Evolutionary conservation across 2,888 invertebrate species (phyloP), one percentile per base, ranked within the genome.

Genomic region (Scotopteryx bipunctaria): DNA sequence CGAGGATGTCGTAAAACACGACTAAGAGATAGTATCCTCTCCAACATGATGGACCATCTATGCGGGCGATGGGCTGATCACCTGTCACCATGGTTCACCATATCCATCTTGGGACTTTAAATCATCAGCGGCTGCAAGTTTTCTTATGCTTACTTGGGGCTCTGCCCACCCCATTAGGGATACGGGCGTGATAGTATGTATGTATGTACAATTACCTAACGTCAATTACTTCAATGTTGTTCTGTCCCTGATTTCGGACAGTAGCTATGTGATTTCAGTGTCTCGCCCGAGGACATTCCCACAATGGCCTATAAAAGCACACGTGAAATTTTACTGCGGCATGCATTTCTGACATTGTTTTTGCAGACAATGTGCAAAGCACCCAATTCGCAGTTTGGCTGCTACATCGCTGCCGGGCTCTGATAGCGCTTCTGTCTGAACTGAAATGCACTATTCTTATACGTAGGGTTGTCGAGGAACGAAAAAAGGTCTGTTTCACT

Each of bases 361-460:
- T 55, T 50, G 45, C 38, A 42, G 46, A 31, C 45, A 45, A 29
- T 59, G 42, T 27, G 40, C 38, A 21, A 62, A 55, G 51, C 23
- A 31, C 46, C 57, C 49, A 47, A 56, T 57, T 59, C 50, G 25
- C 44, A 59, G 36, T 57, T 57, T 51, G 52, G 17, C 47, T 53
- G 49, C 57, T 36, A 46, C 56, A 49, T 54, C 38, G 54, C 73
- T 76, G 74, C 57, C 59, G 64, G 58, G 67, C 51, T 17, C 64
- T 69, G 74, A 76, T 76, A 73, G 71, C 69, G 64, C 58, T 42
- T 55, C 60, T 63, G 57, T 50, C 42, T 52, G 54, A 52, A 66
- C 58, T 65, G 57, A 52, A 66, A 66, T 69, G 68, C 64, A 66
- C 66, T 60, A 64, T 64, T 64, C 64, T 60, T 64, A 49, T 32